Evolutionary conservation across 2,797 vertebrate genomes (phyloP).

Genomic region (Dicrostonyx torquatus): DNA sequence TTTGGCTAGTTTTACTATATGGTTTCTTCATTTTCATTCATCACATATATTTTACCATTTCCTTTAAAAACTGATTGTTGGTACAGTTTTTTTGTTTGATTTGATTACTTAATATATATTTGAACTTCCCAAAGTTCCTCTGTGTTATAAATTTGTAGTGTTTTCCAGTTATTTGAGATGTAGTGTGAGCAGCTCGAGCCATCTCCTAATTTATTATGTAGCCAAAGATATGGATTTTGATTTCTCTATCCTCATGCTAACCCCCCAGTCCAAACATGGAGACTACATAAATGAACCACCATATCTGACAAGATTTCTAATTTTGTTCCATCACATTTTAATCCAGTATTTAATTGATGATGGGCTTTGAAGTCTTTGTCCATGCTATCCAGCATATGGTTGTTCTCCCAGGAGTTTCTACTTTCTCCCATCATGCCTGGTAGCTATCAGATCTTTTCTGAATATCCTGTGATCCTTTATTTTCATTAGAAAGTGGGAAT

Average conservation of each 20-base stretch:
- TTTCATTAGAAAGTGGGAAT: not conserved
- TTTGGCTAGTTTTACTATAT: not conserved
- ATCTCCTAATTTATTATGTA: not conserved
- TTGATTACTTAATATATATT: not conserved
- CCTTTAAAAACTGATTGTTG: not conserved
- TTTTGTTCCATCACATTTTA: not conserved
- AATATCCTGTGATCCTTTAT: not conserved
- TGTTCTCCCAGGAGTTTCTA: not conserved
- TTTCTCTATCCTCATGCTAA: not conserved
- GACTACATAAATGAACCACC: no score
- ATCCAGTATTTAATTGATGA: not conserved
- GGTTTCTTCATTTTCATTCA: not conserved
- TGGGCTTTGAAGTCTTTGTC: not conserved
- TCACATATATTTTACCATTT: not conserved
- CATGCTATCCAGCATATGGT: not conserved
- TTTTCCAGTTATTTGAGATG: not conserved
- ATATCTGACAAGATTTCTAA: not conserved
- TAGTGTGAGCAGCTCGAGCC: no score
- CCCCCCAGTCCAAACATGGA: not conserved
- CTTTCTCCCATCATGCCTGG: not conserved
- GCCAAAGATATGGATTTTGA: not conserved
- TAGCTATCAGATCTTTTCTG: not conserved
- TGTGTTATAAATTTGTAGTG: not conserved
- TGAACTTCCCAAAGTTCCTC: not conserved
- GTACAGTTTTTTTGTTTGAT: not conserved